These are phyloP conservation scores for Julus scandinavius DNA, from an alignment of 2,888 invertebrate genomes.

Conservation along the genomic window DNA sequence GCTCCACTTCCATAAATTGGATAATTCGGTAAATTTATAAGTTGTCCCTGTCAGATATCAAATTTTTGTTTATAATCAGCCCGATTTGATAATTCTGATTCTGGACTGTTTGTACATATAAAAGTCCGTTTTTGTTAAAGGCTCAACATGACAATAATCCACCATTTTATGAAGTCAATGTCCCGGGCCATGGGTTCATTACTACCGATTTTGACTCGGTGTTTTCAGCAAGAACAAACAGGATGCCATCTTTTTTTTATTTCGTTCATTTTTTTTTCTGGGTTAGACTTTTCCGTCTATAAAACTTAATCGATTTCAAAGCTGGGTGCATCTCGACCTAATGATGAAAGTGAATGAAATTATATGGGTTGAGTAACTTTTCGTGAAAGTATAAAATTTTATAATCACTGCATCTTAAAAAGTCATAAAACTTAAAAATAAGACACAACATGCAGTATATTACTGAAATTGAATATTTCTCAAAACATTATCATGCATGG, in stretches of 20 bases:
- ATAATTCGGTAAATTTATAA: not conserved
- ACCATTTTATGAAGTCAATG: slow-evolving; percentile 1
- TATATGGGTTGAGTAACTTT: not conserved
- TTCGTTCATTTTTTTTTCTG: not conserved
- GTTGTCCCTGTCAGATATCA: not conserved
- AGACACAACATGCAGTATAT: no score
- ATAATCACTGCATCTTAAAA: no score
- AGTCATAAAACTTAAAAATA: no score
- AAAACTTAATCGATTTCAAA: slow-evolving; percentile 43
- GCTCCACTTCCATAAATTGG: not conserved
- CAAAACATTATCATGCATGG: no score
- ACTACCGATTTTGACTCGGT: not conserved
- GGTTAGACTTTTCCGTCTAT: slow-evolving; percentile 40
- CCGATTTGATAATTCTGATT: not conserved
- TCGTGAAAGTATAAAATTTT: no score
- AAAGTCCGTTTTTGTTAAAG: not conserved
- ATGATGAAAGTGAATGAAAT: slow-evolving; percentile 12
- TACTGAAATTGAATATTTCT: no score
- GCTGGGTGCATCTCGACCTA: not conserved
- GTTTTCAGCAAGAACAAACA: slow-evolving; percentile 7
- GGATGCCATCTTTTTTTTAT: slow-evolving; percentile 24
- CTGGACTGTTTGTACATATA: not conserved
- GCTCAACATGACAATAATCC: slow-evolving; percentile 28
- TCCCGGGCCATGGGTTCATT: slow-evolving; percentile 34
- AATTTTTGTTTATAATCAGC: not conserved